Evolutionary conservation across 2,797 vertebrate genomes (phyloP).

Genomic region (Thaleichthys pacificus): DNA sequence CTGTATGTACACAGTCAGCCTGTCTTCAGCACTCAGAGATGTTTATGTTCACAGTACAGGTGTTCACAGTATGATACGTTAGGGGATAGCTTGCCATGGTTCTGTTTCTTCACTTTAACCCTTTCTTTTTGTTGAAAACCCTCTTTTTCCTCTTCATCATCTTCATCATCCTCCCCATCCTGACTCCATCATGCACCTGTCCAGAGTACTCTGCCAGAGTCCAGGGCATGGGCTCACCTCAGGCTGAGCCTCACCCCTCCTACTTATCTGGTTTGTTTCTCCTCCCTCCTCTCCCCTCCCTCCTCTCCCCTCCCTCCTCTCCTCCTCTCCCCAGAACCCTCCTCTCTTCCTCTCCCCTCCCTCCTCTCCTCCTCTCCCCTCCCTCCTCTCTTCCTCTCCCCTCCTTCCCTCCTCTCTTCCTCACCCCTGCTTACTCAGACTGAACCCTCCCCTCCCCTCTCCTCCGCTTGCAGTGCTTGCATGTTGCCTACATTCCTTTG

Average conservation of each 20-base stretch:
- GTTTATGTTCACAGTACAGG: neutral
- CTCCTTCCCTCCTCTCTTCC: neutral
- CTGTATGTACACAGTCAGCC: neutral
- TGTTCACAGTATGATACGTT: neutral
- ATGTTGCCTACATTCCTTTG: neutral
- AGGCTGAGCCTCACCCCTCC: slow-evolving; percentile 68
- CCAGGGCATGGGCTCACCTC: slow-evolving; percentile 65
- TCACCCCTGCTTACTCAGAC: slow-evolving; percentile 11
- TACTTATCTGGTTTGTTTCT: slow-evolving; percentile 75
- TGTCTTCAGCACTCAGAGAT: too few relatives aligned
- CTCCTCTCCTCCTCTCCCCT: too few relatives aligned
- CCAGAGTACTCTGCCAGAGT: slow-evolving; percentile 77
- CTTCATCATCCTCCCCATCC: slow-evolving; percentile 35
- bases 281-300: neutral
- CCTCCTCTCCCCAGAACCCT: neutral
- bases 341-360: slow-evolving; percentile 14
- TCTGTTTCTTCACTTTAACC: slow-evolving; percentile 16
- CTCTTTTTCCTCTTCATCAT: slow-evolving; percentile 9
- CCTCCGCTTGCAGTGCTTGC: slow-evolving; percentile 38
- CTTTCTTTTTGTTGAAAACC: slow-evolving; percentile 17
- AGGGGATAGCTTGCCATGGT: slow-evolving; percentile 8
- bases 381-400: slow-evolving; percentile 14
- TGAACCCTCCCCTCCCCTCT: neutral
- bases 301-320: slow-evolving; percentile 7
- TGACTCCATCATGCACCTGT: slow-evolving; percentile 56